Evolutionary conservation across 1,140 invertebrate genomes (phyloP), one percentile per base, ranked within the genome.

Genomic region (Cotesia vestalis): DNA sequence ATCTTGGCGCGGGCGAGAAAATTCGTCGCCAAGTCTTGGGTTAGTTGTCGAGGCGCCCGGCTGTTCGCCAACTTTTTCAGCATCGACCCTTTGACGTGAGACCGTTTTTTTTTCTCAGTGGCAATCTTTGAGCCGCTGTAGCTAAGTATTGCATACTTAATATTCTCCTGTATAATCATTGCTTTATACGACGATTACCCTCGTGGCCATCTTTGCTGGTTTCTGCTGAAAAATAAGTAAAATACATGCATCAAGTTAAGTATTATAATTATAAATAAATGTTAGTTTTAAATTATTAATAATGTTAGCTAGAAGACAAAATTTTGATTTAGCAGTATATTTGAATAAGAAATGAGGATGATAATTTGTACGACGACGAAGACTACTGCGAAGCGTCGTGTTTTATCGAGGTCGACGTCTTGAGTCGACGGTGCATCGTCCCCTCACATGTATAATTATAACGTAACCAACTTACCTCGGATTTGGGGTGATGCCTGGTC

Each of bases 1-100:
- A 82, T 85, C 82, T 82, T 77, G 76, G 79, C 69, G 76, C 60
- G 70, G 75, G 73, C 68, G 72, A 72, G 72, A 73, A 74, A 46
- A 76, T 76, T 74, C 72, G 72, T 78, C 75, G 75, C 74, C 77
- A 75, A 77, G 61, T 75, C 78, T 74, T 76, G 57, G 11, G 34
- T 57, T 57, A n/a, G 53, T 57, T 12, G 14, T 36, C 51, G 61
- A 60, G 59, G 20, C 46, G 17, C 63, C 63, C 59, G 75, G 66
- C 66, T 64, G 66, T 55, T 73, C 66, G 75, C 75, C 75, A 76
- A 76, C 66, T 76, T 76, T 76, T 60, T 71, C 34, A 46, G 40
- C 55, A 38, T 1, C 53, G 55, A 51, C 66, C 66, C 66, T 67
- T 67, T 67, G 66, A 67, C 52, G 66, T 67, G 9, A 1, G 27